These are phyloP conservation scores for Tetropium fuscum DNA, from an alignment of 2,888 invertebrate species.

Conservation along the genomic window DNA sequence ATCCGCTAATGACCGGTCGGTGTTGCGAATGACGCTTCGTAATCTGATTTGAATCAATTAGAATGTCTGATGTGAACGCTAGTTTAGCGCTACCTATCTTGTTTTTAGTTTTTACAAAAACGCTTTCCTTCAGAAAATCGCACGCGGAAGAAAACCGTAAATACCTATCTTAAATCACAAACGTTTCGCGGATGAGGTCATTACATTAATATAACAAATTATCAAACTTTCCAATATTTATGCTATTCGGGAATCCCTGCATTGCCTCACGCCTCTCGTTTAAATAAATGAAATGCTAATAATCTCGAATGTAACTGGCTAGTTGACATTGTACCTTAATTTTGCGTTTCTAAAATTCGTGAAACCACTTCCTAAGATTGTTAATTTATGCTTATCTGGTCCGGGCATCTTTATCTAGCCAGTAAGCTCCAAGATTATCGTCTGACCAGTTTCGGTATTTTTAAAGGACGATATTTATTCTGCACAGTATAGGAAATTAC, in stretches of 20 bases:
- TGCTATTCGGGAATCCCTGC: constrained; percentile 23
- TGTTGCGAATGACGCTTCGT: too few species aligned
- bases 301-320: background rate
- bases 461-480: too few species aligned
- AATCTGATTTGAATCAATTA: too few species aligned
- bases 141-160: too few species aligned
- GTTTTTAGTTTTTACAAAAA: too few species aligned
- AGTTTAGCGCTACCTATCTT: too few species aligned
- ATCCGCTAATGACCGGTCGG: too few species aligned
- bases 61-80: too few species aligned
- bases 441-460: too few species aligned
- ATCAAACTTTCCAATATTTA: constrained; percentile 27
- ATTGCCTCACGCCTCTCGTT: constrained; percentile 6
- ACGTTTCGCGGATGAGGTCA: constrained; percentile 23
- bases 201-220: constrained; percentile 23
- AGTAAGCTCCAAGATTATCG: background rate
- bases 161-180: too few species aligned
- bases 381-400: background rate
- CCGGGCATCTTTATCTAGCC: background rate
- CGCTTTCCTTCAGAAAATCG: too few species aligned
- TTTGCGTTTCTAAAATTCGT: background rate
- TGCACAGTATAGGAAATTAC: too few species aligned
- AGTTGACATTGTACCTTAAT: background rate
- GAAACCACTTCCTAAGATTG: background rate
- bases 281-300: constrained; percentile 7